These are phyloP conservation scores for Lymantria dispar DNA, from an alignment of 2,888 invertebrate species.

Conservation along the genomic window DNA sequence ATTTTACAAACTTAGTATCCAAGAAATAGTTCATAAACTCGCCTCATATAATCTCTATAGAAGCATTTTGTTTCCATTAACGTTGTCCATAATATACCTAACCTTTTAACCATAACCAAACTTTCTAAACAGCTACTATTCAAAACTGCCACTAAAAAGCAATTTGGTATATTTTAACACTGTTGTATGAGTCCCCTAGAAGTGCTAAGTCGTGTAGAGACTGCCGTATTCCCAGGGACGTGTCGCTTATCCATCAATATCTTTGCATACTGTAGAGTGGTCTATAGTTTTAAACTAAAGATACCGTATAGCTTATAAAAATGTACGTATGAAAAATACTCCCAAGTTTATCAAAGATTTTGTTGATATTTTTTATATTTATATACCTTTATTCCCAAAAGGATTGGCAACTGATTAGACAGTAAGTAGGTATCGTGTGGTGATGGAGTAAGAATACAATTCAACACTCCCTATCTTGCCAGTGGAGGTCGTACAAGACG, in stretches of 20 bases:
- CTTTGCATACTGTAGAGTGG: conserved; percentile 62
- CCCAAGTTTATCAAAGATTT: not conserved
- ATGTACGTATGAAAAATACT: not conserved
- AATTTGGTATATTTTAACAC: conserved; percentile 57
- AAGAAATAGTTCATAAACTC: too few species aligned
- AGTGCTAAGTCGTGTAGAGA: conserved; percentile 82
- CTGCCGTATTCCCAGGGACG: conserved; percentile 69
- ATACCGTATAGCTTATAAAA: not conserved
- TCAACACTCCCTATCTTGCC: too few species aligned
- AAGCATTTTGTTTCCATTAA: not conserved
- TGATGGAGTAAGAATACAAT: too few species aligned
- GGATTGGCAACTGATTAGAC: too few species aligned
- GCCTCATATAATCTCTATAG: not conserved
- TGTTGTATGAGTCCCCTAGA: conserved; percentile 55
- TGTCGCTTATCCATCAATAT: conserved; percentile 78
- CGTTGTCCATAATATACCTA: not conserved
- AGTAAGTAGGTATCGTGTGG: too few species aligned
- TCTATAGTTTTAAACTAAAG: conserved; percentile 35
- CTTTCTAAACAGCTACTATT: conserved; percentile 29
- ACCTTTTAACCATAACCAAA: conserved; percentile 9
- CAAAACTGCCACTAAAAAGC: conserved; percentile 45
- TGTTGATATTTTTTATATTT: not conserved
- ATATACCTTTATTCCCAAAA: too few species aligned
- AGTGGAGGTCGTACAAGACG: too few species aligned
- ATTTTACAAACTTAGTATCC: too few species aligned